Evolutionary conservation across 2,888 invertebrate species (phyloP), one percentile per base, ranked within the genome.

Genomic region (Scaptodrosophila latifasciaeformis): DNA sequence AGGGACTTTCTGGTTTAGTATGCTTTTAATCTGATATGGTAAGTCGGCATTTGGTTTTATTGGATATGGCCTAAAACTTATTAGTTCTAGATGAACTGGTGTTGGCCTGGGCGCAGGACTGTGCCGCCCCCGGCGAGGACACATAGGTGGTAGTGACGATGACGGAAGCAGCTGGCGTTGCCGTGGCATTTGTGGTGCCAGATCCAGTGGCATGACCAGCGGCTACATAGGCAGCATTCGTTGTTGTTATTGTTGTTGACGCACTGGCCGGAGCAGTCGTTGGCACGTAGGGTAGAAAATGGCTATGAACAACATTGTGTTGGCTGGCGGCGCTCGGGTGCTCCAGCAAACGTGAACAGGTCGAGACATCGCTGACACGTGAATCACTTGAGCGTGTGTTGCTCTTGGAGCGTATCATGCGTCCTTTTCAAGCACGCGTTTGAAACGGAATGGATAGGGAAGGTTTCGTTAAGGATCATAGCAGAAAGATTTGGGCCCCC

Each of bases 371-470:
- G 62, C 85, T 86, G 62, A 82, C 84, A 53, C 84, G 84, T 35
- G 86, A 86, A 51, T 86, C 86, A 66, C 85, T 86, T 65, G 86
- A 86, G 64, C 84, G 84, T 35, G 86, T 85, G 62, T 86, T 85
- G 69, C 85, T 85, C 74, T 86, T 86, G 17, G 86, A 86, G 55
- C 86, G 84, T 64, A 82, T 83, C 84, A 86, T 85, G 62, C 85
- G 84, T 68, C 86, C 86, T 86, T 76, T 65, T 60, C 21, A 18
- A n/a, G 37, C 7, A 13, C 24, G 6, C 7, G n/a, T n/a, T n/a
- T n/a, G n/a, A n/a, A n/a, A n/a, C n/a, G n/a, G n/a, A n/a, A n/a
- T n/a, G n/a, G n/a, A n/a, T n/a, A n/a, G n/a, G n/a, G n/a, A n/a
- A n/a, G n/a, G n/a, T n/a, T n/a, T n/a, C n/a, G n/a, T n/a, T n/a